Conservation (phyloP, 2,797 vertebrate species). For the Scolopax bukidnonensis region DNA sequence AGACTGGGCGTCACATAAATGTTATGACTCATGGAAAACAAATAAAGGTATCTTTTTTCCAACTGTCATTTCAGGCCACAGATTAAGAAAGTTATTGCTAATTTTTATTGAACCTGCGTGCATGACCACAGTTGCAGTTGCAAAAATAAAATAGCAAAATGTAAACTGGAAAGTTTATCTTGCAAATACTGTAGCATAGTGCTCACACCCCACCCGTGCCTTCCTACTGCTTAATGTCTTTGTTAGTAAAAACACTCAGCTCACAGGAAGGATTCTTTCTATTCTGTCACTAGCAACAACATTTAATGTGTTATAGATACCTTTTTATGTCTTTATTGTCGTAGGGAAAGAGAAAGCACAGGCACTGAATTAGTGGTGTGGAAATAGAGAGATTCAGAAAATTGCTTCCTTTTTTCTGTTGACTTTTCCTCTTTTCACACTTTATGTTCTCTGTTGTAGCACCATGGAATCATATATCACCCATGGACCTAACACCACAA, state of each 20-base stretch:
- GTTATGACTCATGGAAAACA: slow-evolving; percentile 16
- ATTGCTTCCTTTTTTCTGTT: neutral
- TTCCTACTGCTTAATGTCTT: neutral
- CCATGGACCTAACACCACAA: neutral
- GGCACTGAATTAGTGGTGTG: neutral
- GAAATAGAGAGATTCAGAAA: neutral
- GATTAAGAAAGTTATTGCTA: neutral
- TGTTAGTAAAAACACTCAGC: neutral
- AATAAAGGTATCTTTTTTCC: neutral
- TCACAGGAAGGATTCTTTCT: neutral
- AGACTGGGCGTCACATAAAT: neutral
- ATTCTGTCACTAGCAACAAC: neutral
- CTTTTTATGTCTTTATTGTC: neutral
- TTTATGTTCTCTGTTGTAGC: neutral
- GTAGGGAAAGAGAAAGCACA: neutral
- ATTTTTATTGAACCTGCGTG: slow-evolving; percentile 36
- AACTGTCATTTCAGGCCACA: neutral
- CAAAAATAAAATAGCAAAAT: neutral
- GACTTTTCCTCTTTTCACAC: neutral
- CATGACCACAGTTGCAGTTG: neutral
- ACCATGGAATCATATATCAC: neutral
- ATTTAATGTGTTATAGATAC: neutral
- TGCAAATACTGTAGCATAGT: neutral
- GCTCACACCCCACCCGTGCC: neutral
- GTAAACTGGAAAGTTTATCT: neutral